Conservation (phyloP, 2,888 invertebrate species). For the Octonoba sinensis region DNA sequence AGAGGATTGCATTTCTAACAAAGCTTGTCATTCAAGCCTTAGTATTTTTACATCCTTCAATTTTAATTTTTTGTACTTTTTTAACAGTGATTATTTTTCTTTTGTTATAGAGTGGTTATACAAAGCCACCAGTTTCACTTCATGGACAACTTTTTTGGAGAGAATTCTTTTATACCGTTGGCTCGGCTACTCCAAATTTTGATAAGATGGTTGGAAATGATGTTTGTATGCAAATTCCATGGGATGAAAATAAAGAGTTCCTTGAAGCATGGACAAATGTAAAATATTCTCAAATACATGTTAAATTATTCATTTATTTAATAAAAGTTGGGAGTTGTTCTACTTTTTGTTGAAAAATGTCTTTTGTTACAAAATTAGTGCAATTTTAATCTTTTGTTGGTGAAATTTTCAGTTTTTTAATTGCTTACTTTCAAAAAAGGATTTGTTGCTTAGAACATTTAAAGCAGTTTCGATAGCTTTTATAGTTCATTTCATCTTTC, state of each 20-base stretch:
- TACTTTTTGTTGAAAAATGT: not conserved
- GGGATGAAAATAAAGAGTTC: slow-evolving; percentile 86
- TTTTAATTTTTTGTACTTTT: not conserved
- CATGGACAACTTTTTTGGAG: slow-evolving; percentile 90
- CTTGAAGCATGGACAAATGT: slow-evolving; percentile 89
- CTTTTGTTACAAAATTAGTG: not conserved
- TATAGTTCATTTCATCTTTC: too few relatives aligned
- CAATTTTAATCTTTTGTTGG: not conserved
- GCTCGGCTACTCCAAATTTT: slow-evolving; percentile 87
- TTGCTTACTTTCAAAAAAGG: too few relatives aligned
- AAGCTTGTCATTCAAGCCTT: not conserved
- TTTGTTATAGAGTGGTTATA: slow-evolving; percentile 78
- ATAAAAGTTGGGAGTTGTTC: not conserved
- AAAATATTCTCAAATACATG: slow-evolving; percentile 71
- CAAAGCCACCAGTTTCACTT: slow-evolving; percentile 83
- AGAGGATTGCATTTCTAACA: too few relatives aligned
- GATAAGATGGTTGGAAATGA: slow-evolving; percentile 90
- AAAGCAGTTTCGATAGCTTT: too few relatives aligned
- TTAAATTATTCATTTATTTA: not conserved
- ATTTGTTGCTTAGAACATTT: too few relatives aligned
- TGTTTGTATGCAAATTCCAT: slow-evolving; percentile 90
- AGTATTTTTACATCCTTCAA: not conserved
- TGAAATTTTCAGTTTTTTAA: too few relatives aligned
- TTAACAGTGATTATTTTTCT: slow-evolving; percentile 69
- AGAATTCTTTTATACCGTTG: slow-evolving; percentile 90